A percentile compares a stretch with the other conserved stretches of the same genome.
These are phyloP conservation scores for Ornithoptera alexandrae DNA, from an alignment of 2,888 invertebrate genomes.

Conservation along the genomic window DNA sequence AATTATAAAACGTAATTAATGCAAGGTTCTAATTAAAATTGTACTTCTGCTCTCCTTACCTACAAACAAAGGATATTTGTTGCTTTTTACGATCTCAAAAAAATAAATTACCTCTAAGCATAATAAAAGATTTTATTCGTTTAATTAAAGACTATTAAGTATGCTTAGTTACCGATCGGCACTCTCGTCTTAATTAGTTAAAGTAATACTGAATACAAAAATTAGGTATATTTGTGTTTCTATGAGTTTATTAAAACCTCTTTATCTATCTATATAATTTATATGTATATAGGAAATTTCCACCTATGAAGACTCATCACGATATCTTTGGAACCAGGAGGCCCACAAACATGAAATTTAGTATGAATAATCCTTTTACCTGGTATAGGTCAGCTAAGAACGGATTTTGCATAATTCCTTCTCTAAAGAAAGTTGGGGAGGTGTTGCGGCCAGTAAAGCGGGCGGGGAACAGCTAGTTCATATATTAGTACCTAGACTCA, in stretches of 20 bases:
- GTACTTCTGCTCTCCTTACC: conserved; percentile 26
- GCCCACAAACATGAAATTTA: no score
- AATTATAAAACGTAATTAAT: conserved; percentile 30
- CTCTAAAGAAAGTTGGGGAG: no score
- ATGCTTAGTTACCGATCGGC: conserved; percentile 2
- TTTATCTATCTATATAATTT: neutral
- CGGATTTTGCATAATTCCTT: no score
- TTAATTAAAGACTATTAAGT: conserved; percentile 16
- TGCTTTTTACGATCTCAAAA: conserved; percentile 22
- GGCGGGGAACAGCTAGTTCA: no score
- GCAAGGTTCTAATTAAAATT: conserved; percentile 30
- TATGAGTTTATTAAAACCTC: neutral
- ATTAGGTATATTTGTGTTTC: no score
- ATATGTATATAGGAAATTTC: no score
- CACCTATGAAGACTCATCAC: no score
- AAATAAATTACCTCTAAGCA: conserved; percentile 24
- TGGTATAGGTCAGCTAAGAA: no score
- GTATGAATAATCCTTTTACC: no score
- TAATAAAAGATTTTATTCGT: conserved; percentile 24
- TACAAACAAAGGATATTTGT: conserved; percentile 27
- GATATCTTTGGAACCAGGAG: no score
- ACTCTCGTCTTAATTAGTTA: neutral
- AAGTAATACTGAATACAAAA: neutral
- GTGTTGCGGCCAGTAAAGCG: no score
- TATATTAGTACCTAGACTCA: no score